phyloP scores from a whole-genome alignment of 2,797 vertebrate genomes.

The Chaetophractus vellerosus region DNA sequence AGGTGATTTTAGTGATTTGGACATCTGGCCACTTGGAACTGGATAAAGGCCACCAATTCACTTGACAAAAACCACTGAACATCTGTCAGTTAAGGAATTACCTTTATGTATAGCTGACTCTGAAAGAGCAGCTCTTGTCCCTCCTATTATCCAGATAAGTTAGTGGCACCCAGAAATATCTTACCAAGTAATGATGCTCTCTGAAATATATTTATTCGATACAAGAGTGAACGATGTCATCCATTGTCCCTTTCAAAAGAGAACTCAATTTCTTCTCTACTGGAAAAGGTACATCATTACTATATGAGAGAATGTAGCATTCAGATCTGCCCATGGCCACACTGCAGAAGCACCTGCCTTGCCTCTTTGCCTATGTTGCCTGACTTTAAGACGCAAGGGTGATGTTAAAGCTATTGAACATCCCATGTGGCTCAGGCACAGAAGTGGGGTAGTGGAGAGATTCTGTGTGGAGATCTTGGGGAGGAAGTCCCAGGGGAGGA shows the following conservation, averaged over 20 bases:
- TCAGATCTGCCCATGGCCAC: too few relatives aligned
- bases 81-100: slow-evolving; percentile 76
- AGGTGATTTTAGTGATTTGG: slow-evolving; percentile 85
- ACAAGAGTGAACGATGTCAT: slow-evolving; percentile 3
- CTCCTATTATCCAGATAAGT: slow-evolving; percentile 49
- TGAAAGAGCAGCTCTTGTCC: slow-evolving; percentile 77
- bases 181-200: not conserved
- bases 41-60: slow-evolving; percentile 75
- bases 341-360: too few relatives aligned
- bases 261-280: too few relatives aligned
- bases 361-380: not conserved
- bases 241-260: not conserved
- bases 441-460: not conserved
- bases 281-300: too few relatives aligned
- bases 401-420: not conserved
- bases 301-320: too few relatives aligned
- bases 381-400: not conserved
- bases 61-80: slow-evolving; percentile 73
- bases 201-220: not conserved
- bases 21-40: slow-evolving; percentile 84
- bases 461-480: not conserved
- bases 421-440: not conserved
- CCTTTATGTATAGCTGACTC: slow-evolving; percentile 76
- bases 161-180: slow-evolving; percentile 56
- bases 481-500: not conserved